Evolutionary conservation across 2,797 vertebrate species (phyloP), one percentile per base, ranked within the genome.

Genomic region (Ciconia nigra): DNA sequence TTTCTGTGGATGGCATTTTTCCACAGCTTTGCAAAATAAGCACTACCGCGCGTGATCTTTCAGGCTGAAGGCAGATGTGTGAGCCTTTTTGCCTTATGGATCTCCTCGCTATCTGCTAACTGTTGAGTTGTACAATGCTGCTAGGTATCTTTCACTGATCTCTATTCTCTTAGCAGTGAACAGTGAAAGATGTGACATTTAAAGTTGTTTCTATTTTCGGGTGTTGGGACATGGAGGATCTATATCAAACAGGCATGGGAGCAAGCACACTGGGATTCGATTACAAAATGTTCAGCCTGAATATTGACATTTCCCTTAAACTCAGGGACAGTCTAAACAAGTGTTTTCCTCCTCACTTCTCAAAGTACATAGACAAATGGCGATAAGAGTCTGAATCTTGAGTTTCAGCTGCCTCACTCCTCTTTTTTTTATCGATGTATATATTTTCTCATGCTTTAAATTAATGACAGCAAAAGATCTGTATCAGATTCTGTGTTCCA

Each of bases 121-220:
- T 47, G 54, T 14, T 63, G 55, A 65, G 82, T 95, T 61, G n/a
- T 58, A 79, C 28, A 63, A 8, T 7, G 6, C 11, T 89, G 13
- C n/a, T 87, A 55, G 15, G 19, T 28, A 29, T 82, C 72, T 77
- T 66, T 94, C 69, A 73, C 41, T 66, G n/a, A 65, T 90, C 35
- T 78, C 46, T 54, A 41, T 58, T 91, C 67, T 95, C 61, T 89
- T 51, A 82, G 72, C 44, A 47, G 46, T 7, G 14, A 80, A 86
- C 29, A 89, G 85, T 65, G 78, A 94, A 97, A 95, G 41, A 95
- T 54, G n/a, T 81, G 88, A 83, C 70, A 59, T 87, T 84, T 95
- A 83, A 96, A 95, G 35, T 54, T 79, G 35, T 89, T 97, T 93
- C 92, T 97, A 29, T 95, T 97, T 97, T 73, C 71, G 91, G 41